phyloP scores from a whole-genome alignment of 23 tunicate species.

The Corella eumyota region DNA sequence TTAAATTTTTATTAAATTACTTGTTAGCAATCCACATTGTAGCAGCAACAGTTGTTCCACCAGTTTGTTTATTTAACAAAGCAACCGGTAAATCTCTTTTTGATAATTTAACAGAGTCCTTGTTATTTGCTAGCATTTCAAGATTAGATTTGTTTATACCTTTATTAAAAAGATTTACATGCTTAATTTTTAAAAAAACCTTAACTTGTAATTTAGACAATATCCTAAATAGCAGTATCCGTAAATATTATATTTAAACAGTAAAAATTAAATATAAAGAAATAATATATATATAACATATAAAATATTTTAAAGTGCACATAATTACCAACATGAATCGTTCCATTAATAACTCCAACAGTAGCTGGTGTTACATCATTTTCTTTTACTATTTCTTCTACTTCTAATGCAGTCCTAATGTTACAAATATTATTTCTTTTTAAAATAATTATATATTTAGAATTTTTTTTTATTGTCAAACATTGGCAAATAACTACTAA shows the following conservation, averaged over 20 bases:
- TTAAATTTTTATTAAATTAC: no score
- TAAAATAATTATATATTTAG: no score
- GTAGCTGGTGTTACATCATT: constrained; percentile 71
- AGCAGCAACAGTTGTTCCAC: constrained; percentile 90
- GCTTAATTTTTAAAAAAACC: no score
- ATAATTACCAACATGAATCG: constrained; percentile 71
- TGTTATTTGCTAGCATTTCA: constrained; percentile 8
- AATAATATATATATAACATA: neutral
- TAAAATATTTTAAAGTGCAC: neutral
- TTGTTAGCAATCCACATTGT: constrained; percentile 72
- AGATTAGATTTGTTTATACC: constrained; percentile 35
- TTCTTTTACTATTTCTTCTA: constrained; percentile 39
- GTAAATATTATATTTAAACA: neutral
- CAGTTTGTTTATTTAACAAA: constrained; percentile 26
- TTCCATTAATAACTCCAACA: constrained; percentile 60
- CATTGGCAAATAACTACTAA: no score
- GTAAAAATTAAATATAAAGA: neutral
- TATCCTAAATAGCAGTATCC: no score
- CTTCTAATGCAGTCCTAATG: constrained; percentile 86
- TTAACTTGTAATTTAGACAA: no score
- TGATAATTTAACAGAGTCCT: constrained; percentile 37
- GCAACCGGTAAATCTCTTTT: constrained; percentile 54
- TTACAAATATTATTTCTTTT: no score
- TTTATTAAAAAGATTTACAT: no score
- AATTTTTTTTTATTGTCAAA: no score